Conservation (phyloP, 2,113 vertebrate genomes). For the Dunckerocampus dactyliophorus region DNA sequence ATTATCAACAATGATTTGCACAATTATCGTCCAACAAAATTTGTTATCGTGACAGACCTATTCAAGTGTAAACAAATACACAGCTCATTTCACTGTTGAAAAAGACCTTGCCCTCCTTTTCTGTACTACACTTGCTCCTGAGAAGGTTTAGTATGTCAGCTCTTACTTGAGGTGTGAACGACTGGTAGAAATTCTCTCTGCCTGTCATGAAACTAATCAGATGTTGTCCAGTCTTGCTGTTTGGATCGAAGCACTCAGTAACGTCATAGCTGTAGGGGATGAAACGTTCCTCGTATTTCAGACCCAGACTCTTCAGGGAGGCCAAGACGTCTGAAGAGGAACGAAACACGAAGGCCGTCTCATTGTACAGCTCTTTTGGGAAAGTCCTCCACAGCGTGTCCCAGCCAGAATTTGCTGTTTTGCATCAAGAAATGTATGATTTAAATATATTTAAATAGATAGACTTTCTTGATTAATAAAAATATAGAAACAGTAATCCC, state of each 20-base stretch:
- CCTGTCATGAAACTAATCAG: slow-evolving; percentile 61
- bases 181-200: slow-evolving; percentile 53
- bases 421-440: background rate
- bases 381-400: slow-evolving; percentile 61
- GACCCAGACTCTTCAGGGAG: slow-evolving; percentile 43
- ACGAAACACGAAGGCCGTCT: slow-evolving; percentile 36
- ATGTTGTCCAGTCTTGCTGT: slow-evolving; percentile 29
- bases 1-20: too few relatives aligned
- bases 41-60: too few relatives aligned
- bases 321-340: slow-evolving; percentile 48
- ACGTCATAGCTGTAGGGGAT: slow-evolving; percentile 51
- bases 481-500: too few relatives aligned
- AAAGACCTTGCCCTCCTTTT: slow-evolving; percentile 74
- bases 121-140: slow-evolving; percentile 74
- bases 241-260: slow-evolving; percentile 53
- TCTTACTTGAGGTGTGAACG: slow-evolving; percentile 72
- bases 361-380: slow-evolving; percentile 42
- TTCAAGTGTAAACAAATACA: slow-evolving; percentile 42
- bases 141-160: slow-evolving; percentile 74
- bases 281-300: slow-evolving; percentile 55
- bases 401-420: slow-evolving; percentile 47
- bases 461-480: too few relatives aligned
- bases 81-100: slow-evolving; percentile 44
- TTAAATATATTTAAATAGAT: background rate
- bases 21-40: too few relatives aligned